Conservation (phyloP, 2,113 vertebrate genomes). For the Narcine bancroftii region DNA sequence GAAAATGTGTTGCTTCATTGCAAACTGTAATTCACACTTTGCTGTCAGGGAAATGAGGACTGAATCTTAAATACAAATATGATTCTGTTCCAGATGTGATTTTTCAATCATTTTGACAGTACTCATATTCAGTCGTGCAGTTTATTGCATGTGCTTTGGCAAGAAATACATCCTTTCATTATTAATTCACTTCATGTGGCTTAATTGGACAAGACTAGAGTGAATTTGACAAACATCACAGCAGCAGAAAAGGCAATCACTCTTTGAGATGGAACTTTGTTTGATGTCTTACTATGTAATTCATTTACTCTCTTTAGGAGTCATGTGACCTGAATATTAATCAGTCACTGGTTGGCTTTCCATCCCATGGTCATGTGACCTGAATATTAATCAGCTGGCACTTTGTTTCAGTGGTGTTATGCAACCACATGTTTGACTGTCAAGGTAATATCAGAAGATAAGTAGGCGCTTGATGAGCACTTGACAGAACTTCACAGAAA, state of each 20-base stretch:
- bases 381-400: conserved; percentile 63
- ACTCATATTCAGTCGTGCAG: conserved; percentile 50
- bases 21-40: conserved; percentile 44
- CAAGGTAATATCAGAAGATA: conserved; percentile 69
- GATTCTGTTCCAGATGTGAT: conserved; percentile 57
- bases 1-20: conserved; percentile 43
- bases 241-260: conserved; percentile 79
- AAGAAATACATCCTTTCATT: conserved; percentile 59
- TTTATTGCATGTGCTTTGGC: conserved; percentile 56
- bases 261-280: conserved; percentile 83
- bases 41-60: conserved; percentile 50
- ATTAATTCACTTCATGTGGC: conserved; percentile 74
- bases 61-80: conserved; percentile 59
- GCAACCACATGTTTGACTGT: conserved; percentile 68
- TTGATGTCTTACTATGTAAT: conserved; percentile 83
- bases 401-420: conserved; percentile 52
- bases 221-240: conserved; percentile 80
- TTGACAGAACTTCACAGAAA: conserved; percentile 81
- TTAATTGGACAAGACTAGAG: conserved; percentile 80
- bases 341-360: conserved; percentile 71
- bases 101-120: conserved; percentile 55
- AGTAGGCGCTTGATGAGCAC: conserved; percentile 74
- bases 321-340: conserved; percentile 76
- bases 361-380: conserved; percentile 63
- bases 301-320: conserved; percentile 68